Evolutionary conservation across 2,797 vertebrate genomes (phyloP).

Genomic region (Cirrhinus mrigala): DNA sequence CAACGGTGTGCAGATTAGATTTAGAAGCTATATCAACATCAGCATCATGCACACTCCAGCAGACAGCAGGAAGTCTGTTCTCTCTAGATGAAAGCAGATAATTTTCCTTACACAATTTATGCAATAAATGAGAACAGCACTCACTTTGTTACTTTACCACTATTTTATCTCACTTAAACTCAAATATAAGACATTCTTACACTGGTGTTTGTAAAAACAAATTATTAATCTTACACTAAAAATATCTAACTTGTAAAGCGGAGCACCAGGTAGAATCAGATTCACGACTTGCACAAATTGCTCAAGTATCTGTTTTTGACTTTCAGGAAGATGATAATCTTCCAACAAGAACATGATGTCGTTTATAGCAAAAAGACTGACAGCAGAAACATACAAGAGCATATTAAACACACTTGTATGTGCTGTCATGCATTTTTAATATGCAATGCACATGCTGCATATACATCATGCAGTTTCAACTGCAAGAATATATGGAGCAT

Average conservation of each 20-base stretch:
- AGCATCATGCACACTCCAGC: conserved; percentile 30
- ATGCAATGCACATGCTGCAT: background rate
- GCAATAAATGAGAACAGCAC: background rate
- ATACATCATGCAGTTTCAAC: background rate
- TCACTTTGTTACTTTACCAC: background rate
- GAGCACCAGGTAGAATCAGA: background rate
- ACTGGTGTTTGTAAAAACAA: background rate
- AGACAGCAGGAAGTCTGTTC: conserved; percentile 30
- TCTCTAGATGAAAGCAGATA: conserved; percentile 3
- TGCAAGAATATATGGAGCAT: background rate
- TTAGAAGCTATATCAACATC: conserved; percentile 10
- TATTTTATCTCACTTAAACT: background rate
- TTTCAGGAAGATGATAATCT: background rate
- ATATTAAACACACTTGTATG: background rate
- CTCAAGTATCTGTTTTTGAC: background rate
- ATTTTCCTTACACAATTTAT: background rate
- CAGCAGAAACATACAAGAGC: background rate
- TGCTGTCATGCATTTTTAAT: background rate
- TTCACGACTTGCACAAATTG: background rate
- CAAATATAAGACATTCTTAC: background rate
- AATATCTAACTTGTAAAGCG: background rate
- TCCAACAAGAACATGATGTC: background rate
- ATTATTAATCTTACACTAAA: background rate
- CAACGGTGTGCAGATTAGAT: conserved; percentile 7
- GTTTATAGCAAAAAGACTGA: background rate